A percentile compares a stretch with the other conserved stretches of the same genome.
Evolutionary conservation across 53 echinoderm and acorn worm species (phyloP).

Genomic region (Patiria pectinifera): DNA sequence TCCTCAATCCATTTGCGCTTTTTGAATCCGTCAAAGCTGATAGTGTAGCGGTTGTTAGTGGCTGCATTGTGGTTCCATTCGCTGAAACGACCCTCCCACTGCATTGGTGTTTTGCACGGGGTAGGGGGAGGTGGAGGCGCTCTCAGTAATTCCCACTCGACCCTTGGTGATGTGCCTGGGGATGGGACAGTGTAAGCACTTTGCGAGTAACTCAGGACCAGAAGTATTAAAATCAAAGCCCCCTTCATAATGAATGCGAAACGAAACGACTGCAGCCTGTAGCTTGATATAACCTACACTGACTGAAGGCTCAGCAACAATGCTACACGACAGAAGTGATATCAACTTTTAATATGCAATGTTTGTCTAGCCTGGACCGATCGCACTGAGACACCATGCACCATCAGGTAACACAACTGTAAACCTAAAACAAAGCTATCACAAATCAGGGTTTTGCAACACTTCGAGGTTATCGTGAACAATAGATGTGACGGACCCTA

Average conservation of each 20-base stretch:
- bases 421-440: neutral
- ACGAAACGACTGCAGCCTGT: neutral
- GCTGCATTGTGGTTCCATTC: slow-evolving; percentile 88
- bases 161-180: neutral
- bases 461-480: neutral
- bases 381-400: neutral
- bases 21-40: slow-evolving; percentile 83
- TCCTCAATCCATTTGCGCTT: slow-evolving; percentile 81
- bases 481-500: neutral
- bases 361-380: neutral
- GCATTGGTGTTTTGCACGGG: slow-evolving; percentile 69
- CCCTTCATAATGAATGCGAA: neutral
- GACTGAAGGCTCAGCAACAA: neutral
- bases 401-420: neutral
- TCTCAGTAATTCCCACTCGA: neutral
- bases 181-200: neutral
- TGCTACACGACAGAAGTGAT: neutral
- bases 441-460: neutral
- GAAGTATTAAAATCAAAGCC: neutral
- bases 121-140: neutral
- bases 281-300: neutral
- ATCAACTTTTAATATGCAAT: neutral
- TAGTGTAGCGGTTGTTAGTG: slow-evolving; percentile 81
- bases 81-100: slow-evolving; percentile 94
- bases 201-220: neutral